Evolutionary conservation across 2,888 invertebrate genomes (phyloP).

Genomic region (Brachyopa scutellaris): DNA sequence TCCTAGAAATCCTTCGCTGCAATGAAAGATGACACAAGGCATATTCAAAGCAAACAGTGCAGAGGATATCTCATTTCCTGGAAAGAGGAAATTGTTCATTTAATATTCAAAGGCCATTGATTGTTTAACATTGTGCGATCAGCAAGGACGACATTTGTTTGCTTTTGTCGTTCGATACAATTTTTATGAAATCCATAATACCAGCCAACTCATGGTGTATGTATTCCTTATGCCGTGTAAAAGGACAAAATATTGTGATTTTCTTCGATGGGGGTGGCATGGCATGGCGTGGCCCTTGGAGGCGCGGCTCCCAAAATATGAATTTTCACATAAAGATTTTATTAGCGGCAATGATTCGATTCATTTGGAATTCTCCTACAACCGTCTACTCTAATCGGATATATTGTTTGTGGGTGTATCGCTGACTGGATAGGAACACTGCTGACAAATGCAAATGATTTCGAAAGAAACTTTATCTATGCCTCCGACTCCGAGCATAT

Average conservation of each 20-base stretch:
- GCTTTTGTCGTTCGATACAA: background rate
- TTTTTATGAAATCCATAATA: background rate
- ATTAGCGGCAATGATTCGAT: background rate
- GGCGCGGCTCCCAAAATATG: constrained; percentile 9
- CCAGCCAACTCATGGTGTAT: too few relatives aligned
- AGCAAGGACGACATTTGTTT: too few relatives aligned
- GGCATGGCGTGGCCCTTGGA: background rate
- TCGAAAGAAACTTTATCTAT: background rate
- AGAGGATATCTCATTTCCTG: background rate
- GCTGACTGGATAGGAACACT: constrained; percentile 2
- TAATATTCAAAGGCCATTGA: background rate
- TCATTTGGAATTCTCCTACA: background rate
- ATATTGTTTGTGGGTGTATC: background rate
- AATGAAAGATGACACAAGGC: background rate
- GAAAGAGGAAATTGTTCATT: constrained; percentile 3
- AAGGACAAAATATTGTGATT: background rate
- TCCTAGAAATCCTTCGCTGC: background rate
- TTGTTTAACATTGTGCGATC: too few relatives aligned
- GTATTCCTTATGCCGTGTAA: background rate
- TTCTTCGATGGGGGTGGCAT: background rate
- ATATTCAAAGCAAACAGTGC: background rate
- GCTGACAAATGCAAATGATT: constrained; percentile 32
- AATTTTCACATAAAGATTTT: constrained; percentile 1
- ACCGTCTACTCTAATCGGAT: constrained; percentile 2
- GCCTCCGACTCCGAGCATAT: too few relatives aligned